Conservation (phyloP, 2,888 invertebrate genomes). For the Drosophila percnosoma region DNA sequence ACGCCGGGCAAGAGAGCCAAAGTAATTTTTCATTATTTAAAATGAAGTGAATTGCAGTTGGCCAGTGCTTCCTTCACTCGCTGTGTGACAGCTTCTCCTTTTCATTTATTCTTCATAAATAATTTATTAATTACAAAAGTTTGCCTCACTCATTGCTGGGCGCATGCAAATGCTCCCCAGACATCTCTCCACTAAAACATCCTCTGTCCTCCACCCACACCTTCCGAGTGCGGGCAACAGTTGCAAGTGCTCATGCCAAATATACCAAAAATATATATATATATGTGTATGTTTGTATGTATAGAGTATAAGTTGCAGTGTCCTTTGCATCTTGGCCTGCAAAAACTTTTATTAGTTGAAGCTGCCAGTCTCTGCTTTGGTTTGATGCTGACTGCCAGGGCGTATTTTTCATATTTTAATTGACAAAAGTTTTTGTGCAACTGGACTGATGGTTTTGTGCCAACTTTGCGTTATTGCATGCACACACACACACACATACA, state of each 20-base stretch:
- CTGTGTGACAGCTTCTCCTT: conserved; percentile 52
- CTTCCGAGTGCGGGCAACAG: conserved; percentile 59
- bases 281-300: not conserved
- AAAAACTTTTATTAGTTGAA: conserved; percentile 77
- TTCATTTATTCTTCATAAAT: conserved; percentile 77
- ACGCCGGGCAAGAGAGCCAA: conserved; percentile 56
- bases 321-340: conserved; percentile 72
- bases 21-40: conserved; percentile 78
- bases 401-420: conserved; percentile 79
- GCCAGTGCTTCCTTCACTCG: conserved; percentile 18
- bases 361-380: conserved; percentile 59
- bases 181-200: conserved; percentile 1
- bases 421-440: conserved; percentile 77
- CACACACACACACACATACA: conserved; percentile 22
- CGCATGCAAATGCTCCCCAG: conserved; percentile 64
- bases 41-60: conserved; percentile 74
- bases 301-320: conserved; percentile 61
- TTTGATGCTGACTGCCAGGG: conserved; percentile 50
- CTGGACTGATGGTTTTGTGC: conserved; percentile 70
- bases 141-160: conserved; percentile 57
- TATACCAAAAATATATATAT: conserved; percentile 44
- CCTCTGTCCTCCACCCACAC: not conserved
- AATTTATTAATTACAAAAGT: conserved; percentile 79
- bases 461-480: conserved; percentile 60
- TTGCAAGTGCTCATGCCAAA: conserved; percentile 65